Base-by-base conservation (phyloP, 30 jellyfish, hydroid and myxozoan genomes). In the Cassiopea andromeda region DNA sequence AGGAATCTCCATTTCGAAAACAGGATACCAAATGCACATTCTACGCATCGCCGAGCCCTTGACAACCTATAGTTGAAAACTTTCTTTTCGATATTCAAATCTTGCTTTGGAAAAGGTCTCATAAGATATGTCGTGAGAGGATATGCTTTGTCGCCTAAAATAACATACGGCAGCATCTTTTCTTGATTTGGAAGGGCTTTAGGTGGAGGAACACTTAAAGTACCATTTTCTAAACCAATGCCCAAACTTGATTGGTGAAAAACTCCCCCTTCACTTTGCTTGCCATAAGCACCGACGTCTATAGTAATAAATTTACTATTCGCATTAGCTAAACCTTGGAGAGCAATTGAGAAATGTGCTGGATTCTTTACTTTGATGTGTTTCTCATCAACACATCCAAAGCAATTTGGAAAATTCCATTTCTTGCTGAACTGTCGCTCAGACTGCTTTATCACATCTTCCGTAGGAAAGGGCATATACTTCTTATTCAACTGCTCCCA, bases 291-390 rank as follows among this genome's bases (percentile, higher is more conserved):
- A n/a, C 89, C 89, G 3, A 81, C 81, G 61, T 81, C 80, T 1
- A 61, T 81, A 5, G 89, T 72, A 6, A 61, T 61, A 27, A 80
- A 80, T 46, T 69, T 83, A 47, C 91, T 67, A 46, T 67, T n/a
- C n/a, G 83, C 83, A 83, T 83, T 85, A 4, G 91, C 91, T 44
- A 69, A 19, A 5, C 84, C 91, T 72, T 83, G 91, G 59, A 83
- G 19, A 1, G 69, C 84, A 47, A 69, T 50, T 2, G 85, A 83
- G 58, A 83, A 82, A 54, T 83, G 73, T 1, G 74, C 46, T 2
- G 84, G 91, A 66, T 72, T 69, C 14, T 18, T 44, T 57, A 83
- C 49, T 10, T 14, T 13, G 1, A 83, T 46, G 70, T 83, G 84
- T 61, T 83, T 44, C 45, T 76, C 83, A 46, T 83, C 84, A 15